Percentiles rank a stretch among this genome's conserved stretches.
Conservation (phyloP, 2,888 invertebrate species). For the Lasioglossum lativentre region DNA sequence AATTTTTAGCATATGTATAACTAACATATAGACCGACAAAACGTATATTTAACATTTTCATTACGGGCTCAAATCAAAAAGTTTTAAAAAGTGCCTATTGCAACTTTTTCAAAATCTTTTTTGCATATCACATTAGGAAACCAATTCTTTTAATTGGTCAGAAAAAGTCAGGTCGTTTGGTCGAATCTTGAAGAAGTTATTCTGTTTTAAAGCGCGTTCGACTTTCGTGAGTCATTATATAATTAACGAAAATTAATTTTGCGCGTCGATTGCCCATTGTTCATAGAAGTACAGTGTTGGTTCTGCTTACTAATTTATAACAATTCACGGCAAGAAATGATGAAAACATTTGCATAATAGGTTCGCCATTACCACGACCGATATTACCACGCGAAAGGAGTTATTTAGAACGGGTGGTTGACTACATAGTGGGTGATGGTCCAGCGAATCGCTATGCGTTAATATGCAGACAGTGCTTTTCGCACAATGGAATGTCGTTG, state of each 20-base stretch:
- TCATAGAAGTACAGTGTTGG: neutral
- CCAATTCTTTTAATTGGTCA: neutral
- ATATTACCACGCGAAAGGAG: constrained; percentile 91
- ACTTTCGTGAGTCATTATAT: too few species aligned
- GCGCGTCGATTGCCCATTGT: neutral
- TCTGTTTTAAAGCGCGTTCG: neutral
- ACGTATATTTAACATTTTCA: neutral
- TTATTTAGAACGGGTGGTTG: constrained; percentile 95
- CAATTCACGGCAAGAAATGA: neutral
- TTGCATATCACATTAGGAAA: neutral
- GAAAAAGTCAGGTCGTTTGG: neutral
- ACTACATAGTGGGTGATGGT: constrained; percentile 97
- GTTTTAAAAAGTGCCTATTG: neutral
- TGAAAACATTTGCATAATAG: constrained; percentile 59
- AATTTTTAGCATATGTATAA: neutral
- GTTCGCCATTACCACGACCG: constrained; percentile 87
- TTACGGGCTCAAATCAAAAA: neutral
- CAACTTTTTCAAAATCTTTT: neutral
- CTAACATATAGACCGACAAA: neutral
- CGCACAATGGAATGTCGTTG: constrained; percentile 96
- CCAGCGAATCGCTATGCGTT: constrained; percentile 97
- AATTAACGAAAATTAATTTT: neutral
- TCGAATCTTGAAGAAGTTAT: neutral
- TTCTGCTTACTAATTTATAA: constrained; percentile 5
- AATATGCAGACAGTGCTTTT: constrained; percentile 95